Percentiles rank a stretch among this genome's conserved stretches.
Evolutionary conservation across 1,140 invertebrate genomes (phyloP).

Genomic region (Drosophila athabasca): DNA sequence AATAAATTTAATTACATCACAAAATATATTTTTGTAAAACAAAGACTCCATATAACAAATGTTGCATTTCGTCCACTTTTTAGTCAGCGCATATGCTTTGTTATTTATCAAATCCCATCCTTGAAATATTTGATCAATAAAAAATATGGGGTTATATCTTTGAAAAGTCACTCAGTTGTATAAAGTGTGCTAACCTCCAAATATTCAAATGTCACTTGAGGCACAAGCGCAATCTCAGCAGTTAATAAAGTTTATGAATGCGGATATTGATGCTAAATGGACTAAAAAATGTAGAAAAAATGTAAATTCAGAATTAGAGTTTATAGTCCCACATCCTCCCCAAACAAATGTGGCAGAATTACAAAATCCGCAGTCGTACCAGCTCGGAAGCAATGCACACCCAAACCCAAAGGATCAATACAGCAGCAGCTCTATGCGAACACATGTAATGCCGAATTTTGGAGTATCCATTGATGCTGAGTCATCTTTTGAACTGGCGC

Average conservation of each 20-base stretch:
- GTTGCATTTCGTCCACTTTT: too few species aligned
- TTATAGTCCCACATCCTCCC: neutral
- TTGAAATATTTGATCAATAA: too few species aligned
- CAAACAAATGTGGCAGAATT: neutral
- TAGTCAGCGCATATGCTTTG: too few species aligned
- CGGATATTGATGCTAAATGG: neutral
- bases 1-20: too few species aligned
- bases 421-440: neutral
- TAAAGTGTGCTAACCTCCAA: too few species aligned
- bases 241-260: neutral
- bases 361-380: neutral
- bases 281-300: neutral
- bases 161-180: too few species aligned
- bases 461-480: neutral
- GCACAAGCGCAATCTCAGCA: neutral
- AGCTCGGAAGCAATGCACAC: neutral
- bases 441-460: conserved; percentile 11
- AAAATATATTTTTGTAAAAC: too few species aligned
- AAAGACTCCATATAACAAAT: too few species aligned
- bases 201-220: neutral
- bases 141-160: too few species aligned
- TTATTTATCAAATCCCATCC: too few species aligned
- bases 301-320: neutral
- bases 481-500: neutral
- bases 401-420: neutral